Evolutionary conservation across 2,797 vertebrate species (phyloP), one percentile per base, ranked within the genome.

Genomic region (Coregonus sp.): DNA sequence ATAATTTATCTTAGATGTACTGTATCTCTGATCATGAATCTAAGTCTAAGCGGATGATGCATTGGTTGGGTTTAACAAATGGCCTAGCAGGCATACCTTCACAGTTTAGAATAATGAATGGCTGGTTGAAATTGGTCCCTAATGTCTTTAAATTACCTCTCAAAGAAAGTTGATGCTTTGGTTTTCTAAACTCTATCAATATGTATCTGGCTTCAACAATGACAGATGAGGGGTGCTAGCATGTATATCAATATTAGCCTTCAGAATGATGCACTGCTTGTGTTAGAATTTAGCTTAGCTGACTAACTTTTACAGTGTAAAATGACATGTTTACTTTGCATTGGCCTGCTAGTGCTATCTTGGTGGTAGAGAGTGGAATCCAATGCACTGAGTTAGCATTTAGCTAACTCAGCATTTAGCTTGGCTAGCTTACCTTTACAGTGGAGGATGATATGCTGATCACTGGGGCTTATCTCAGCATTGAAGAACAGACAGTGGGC

Each of bases 401-500:
- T 0, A 2, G 47, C 18, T 40, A 99, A 96, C 81, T 94, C 94
- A 0, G 97, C 97, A 63, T 90, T 93, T 1, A 3, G 50, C n/a
- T 50, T 20, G 5, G 50, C 29, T 40, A 35, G 1, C 92, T 82
- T 91, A 99, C 98, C 98, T 96, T 98, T 95, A 88, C 97, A 99
- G 83, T 94, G 92, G 50, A 99, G 94, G 80, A 98, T 92, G 72
- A 97, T 91, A 85, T 98, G 94, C 78, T 95, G 96, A 80, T 96
- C 94, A 37, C 85, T 88, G 9, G 97, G 96, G 86, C 96, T 99
- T 86, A 99, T 96, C 80, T 94, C 94, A 0, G 97, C 97, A 65
- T 90, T 93, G 81, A 97, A 96, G 87, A 95, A 99, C 0, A 95
- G 93, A 81, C 97, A 99, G 78, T 95, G 93, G 12, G 96, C 95